phyloP scores from a whole-genome alignment of 2,797 vertebrate genomes.

The Sarcoramphus papa region DNA sequence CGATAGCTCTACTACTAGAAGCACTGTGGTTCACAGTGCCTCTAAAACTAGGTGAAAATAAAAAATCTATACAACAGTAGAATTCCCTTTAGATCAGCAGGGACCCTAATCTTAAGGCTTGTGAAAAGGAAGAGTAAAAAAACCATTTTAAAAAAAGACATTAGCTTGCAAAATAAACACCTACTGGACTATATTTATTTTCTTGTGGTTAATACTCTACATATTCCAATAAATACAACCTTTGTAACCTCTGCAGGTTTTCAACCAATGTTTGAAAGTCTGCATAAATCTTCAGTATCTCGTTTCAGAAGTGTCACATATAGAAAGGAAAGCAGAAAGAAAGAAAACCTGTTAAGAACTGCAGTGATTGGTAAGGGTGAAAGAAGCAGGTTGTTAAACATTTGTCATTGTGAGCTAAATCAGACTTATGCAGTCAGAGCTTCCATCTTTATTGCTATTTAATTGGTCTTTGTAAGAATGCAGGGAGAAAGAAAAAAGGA shows the following conservation, averaged over 20 bases:
- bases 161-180: slow-evolving; percentile 11
- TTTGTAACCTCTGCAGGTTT: neutral
- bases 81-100: neutral
- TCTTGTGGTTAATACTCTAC: neutral
- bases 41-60: neutral
- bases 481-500: neutral
- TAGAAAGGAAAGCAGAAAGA: neutral
- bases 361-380: neutral
- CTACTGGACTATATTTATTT: neutral
- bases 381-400: slow-evolving; percentile 36
- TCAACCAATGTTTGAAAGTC: neutral
- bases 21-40: neutral
- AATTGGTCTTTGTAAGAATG: neutral
- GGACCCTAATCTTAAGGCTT: neutral
- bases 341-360: slow-evolving; percentile 21
- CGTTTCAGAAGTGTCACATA: neutral
- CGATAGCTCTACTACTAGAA: neutral
- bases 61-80: neutral
- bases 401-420: neutral
- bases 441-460: neutral
- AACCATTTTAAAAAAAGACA: neutral
- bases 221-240: neutral
- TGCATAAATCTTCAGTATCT: neutral
- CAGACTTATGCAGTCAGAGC: neutral
- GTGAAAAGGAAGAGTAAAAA: neutral